Base-by-base conservation (phyloP, 2,888 invertebrate species). In the Pollenia angustigena region DNA sequence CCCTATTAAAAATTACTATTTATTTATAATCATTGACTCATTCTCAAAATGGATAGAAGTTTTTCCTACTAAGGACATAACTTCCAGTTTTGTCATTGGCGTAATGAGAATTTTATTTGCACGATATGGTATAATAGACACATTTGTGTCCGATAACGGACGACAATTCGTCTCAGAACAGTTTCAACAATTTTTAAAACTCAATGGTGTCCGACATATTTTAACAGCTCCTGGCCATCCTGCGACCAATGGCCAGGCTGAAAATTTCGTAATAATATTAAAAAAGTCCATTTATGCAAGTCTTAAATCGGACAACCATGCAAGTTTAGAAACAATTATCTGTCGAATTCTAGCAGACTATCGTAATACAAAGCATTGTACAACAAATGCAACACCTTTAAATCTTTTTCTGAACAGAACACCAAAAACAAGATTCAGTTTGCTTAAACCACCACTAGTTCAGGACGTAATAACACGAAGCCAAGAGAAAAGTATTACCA, bases 381-480 rank as follows among this genome's bases (percentile, higher is more conserved):
- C 40, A 6, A 75, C 74, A 7, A 75, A 74, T 58, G 48, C 11
- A 11, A 76, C 52, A 64, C 64, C 64, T 76, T 42, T n/a, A 64
- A 64, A 52, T 42, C 44, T 74, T 60, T 74, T 60, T 48, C 74
- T 60, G 0, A 60, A 60, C 12, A 74, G 74, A 74, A 74, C 48
- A 60, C 60, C 60, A 74, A 74, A 74, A 60, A 60, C 74, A 48
- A 74, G 60, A 74, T 74, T 74, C 52, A 75, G 75, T 76, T 50
- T 46, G 12, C 23, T 44, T 64, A 64, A 64, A 64, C 64, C 75
- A 64, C 52, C 52, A 64, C 40, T 64, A 52, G 52, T 64, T 76
- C 23, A 76, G n/a, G 54, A 76, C 11, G 54, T 44, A 66, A 66
- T 76, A 66, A 54, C 56, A n/a, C 54, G n/a, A 64, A 76, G n/a